Evolutionary conservation across 2,888 invertebrate genomes (phyloP).

Genomic region (Cyaniris semiargus): DNA sequence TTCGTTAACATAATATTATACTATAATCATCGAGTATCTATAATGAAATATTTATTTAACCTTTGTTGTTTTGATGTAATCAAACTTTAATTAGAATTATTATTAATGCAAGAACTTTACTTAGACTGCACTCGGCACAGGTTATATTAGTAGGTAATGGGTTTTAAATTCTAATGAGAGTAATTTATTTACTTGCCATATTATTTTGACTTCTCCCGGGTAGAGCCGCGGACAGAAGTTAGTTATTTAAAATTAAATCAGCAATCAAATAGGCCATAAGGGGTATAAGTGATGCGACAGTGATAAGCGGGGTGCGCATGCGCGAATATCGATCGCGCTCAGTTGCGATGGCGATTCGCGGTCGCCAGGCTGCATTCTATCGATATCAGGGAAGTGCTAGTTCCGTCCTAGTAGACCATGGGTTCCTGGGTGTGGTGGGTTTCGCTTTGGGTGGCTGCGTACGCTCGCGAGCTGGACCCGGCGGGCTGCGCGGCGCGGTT

Average conservation of each 20-base stretch:
- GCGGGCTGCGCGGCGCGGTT: conserved; percentile 88
- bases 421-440: conserved; percentile 51
- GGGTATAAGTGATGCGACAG: conserved; percentile 1
- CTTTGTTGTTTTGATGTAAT: too few species aligned
- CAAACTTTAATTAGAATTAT: too few species aligned
- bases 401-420: conserved; percentile 42
- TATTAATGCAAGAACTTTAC: too few species aligned
- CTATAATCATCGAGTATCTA: too few species aligned
- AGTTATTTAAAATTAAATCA: conserved; percentile 2
- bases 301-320: conserved; percentile 47
- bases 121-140: too few species aligned
- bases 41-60: too few species aligned
- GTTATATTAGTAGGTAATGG: too few species aligned
- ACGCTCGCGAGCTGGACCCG: conserved; percentile 80
- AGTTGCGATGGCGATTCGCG: conserved; percentile 33
- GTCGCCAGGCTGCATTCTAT: conserved; percentile 20
- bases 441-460: conserved; percentile 50
- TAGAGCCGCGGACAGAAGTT: neutral
- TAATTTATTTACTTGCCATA: neutral
- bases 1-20: too few species aligned
- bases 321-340: conserved; percentile 53
- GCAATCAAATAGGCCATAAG: neutral
- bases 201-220: neutral
- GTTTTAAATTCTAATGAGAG: too few species aligned
- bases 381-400: neutral